Evolutionary conservation across 2,888 invertebrate species (phyloP).

Genomic region (Aporophyla lueneburgensis): DNA sequence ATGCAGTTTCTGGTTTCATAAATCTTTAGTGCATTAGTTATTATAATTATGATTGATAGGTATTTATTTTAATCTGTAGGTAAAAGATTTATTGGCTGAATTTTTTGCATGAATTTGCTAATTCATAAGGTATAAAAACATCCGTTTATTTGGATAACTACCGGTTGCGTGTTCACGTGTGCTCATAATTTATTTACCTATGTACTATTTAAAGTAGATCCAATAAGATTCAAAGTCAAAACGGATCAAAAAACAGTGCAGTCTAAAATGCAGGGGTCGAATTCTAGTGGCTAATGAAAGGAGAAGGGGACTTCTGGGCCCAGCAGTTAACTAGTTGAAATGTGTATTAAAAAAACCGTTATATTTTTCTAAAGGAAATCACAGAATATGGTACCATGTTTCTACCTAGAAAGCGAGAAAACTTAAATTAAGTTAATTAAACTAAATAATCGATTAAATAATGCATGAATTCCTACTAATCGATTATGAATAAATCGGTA

Average conservation of each 20-base stretch:
- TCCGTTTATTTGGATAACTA: constrained; percentile 7
- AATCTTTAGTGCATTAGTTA: constrained; percentile 34
- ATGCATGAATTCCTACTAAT: too few relatives aligned
- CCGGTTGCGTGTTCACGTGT: constrained; percentile 5
- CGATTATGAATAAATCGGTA: too few relatives aligned
- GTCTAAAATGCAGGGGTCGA: not conserved
- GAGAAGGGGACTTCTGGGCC: too few relatives aligned
- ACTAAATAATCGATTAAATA: too few relatives aligned
- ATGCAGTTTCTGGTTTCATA: constrained; percentile 53
- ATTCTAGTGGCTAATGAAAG: not conserved
- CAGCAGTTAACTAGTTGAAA: too few relatives aligned
- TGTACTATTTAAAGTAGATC: not conserved
- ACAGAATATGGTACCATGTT: too few relatives aligned
- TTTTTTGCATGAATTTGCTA: constrained; percentile 28
- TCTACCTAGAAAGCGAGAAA: too few relatives aligned
- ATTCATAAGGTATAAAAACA: constrained; percentile 20
- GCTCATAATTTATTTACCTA: not conserved
- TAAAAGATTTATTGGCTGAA: not conserved
- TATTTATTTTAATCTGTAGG: constrained; percentile 25
- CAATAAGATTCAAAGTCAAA: not conserved
- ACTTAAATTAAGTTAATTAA: too few relatives aligned
- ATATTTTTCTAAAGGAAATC: too few relatives aligned
- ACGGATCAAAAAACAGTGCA: constrained; percentile 1
- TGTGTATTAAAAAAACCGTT: too few relatives aligned
- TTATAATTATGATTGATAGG: constrained; percentile 53